Evolutionary conservation across 2,113 vertebrate species (phyloP), one percentile per base, ranked within the genome.

Genomic region (Cranoglanis bouderius): DNA sequence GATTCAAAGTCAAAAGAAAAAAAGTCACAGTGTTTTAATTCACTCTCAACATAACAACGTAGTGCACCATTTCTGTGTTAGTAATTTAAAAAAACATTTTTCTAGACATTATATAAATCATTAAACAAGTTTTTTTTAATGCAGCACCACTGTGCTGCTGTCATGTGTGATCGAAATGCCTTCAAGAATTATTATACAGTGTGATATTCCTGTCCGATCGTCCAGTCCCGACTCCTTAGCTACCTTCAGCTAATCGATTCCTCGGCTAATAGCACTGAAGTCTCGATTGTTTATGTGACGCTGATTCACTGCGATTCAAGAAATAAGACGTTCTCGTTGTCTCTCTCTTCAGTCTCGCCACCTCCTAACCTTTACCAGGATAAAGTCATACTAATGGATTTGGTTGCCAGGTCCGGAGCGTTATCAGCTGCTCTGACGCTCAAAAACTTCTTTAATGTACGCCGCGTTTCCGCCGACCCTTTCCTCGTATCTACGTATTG

Each of bases 401-500:
- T 35, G 40, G 3, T 26, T 49, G 43, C 26, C 82, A 67, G 82
- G 24, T 61, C 38, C 7, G 38, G 57, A 5, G 46, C 9, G 14
- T 85, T 85, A 85, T 85, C 84, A 35, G 29, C n/a, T 13, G 14
- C 14, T 49, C 16, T 29, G 59, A 49, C 43, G 57, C 40, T 65
- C 57, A 67, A 35, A 19, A 18, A 49, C 61, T 1, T 53, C 85
- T 86, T 88, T 12, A 32, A 59, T 14, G 13, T 74, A 3, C 29
- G 6, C 18, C 18, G 26, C 40, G 3, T 84, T 84, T 84, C 81
- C 82, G 53, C 81, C 26, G 19, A 49, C 3, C 21, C 46, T 32
- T 74, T 55, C 78, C 46, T 16, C 63, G 19, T 82, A 55, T 74
- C 70, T 29, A 0, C 77, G 55, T 88, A 51, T 84, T 88, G 70